These are phyloP conservation scores for Artibeus lituratus DNA, from an alignment of 2,797 vertebrate genomes.

Conservation along the genomic window DNA sequence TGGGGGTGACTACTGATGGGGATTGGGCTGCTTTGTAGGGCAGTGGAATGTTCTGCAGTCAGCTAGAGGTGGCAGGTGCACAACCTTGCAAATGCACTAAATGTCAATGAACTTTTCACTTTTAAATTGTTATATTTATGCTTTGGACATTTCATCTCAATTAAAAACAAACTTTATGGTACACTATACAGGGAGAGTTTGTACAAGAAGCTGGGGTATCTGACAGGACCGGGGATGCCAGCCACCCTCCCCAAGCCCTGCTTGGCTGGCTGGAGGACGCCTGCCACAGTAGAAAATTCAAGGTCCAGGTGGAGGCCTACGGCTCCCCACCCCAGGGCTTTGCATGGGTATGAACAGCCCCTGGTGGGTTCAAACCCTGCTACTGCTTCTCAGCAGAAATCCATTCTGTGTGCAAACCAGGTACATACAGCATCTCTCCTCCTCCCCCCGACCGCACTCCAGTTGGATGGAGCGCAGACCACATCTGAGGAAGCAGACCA, in stretches of 20 bases:
- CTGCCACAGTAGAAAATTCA: background rate
- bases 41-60: background rate
- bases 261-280: background rate
- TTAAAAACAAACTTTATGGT: background rate
- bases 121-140: background rate
- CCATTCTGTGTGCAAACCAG: too few species aligned
- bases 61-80: background rate
- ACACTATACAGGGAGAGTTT: too few species aligned
- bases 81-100: background rate
- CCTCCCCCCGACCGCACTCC: background rate
- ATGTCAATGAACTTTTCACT: background rate
- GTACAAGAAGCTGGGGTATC: background rate
- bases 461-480: background rate
- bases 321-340: accelerated
- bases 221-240: background rate
- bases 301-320: background rate
- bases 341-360: background rate
- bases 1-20: background rate
- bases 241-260: background rate
- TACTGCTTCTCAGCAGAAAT: background rate
- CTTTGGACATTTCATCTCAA: background rate
- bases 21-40: background rate
- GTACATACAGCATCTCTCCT: background rate
- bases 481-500: background rate
- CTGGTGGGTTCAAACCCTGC: background rate